phyloP scores from a whole-genome alignment of 2,113 vertebrate species.

The Engraulis encrasicolus region DNA sequence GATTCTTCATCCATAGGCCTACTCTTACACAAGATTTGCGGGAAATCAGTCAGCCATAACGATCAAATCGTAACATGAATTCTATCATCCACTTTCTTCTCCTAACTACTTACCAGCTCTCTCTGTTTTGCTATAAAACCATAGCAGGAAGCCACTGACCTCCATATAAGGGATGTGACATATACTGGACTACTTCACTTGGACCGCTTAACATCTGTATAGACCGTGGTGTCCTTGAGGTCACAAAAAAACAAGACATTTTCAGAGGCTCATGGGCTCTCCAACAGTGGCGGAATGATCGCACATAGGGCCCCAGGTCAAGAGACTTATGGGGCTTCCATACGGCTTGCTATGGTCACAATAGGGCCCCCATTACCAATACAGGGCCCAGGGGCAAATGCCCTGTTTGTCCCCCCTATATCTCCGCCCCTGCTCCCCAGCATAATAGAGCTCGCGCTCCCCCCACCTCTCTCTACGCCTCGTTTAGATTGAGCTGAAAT shows the following conservation, averaged over 20 bases:
- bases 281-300: too few relatives aligned
- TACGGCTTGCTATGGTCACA: too few relatives aligned
- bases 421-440: too few relatives aligned
- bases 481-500: slow-evolving; percentile 28
- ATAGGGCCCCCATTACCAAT: too few relatives aligned
- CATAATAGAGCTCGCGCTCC: slow-evolving; percentile 21
- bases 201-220: not conserved
- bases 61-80: not conserved
- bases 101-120: not conserved
- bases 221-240: not conserved
- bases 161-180: not conserved
- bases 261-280: too few relatives aligned
- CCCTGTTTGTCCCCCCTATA: too few relatives aligned
- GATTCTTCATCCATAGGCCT: too few relatives aligned
- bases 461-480: slow-evolving; percentile 32
- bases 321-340: too few relatives aligned
- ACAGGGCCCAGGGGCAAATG: too few relatives aligned
- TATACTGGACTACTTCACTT: not conserved
- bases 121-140: not conserved
- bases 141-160: not conserved
- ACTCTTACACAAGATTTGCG: too few relatives aligned
- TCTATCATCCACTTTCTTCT: not conserved
- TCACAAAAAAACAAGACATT: not conserved
- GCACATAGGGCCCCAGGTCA: too few relatives aligned
- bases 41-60: too few relatives aligned